Base-by-base conservation (phyloP, 2,797 vertebrate species). In the Todus mexicanus region DNA sequence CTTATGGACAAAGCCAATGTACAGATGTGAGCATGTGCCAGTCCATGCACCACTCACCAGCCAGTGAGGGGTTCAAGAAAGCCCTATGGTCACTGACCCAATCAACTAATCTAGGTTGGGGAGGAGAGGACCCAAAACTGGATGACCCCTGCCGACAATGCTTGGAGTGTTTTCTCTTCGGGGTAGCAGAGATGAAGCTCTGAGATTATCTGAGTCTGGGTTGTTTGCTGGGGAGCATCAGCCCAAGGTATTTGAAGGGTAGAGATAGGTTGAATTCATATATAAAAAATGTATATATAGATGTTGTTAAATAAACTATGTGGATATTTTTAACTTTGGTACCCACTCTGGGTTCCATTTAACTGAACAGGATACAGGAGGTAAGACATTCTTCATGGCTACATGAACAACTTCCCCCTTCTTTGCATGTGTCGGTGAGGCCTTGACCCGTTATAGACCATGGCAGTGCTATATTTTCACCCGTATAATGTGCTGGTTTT, bases 381-480 rank as follows among this genome's bases (percentile, higher is more conserved):
- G 84, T 81, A 91, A 90, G 89, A 72, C 31, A 63, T 84, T 90
- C 56, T 96, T 93, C 70, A 75, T 82, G 80, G 83, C 68, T 92
- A 51, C 19, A 16, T 88, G 95, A 94, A 92, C 61, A 76, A 70
- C 82, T 96, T 96, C 82, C 96, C 79, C 87, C 94, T 96, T 88
- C 63, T 96, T 96, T 96, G 96, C 94, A 96, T 96, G 82, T 91
- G 43, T 63, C 92, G 80, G 47, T 81, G 76, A 70, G 72, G 51
- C 6, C 51, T 87, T 69, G 47, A 72, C 76, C 92, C 18, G 0
- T 91, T 96, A 81, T 37, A 95, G 83, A 63, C 40, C 29, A 27
- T 9, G 26, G 76, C 21, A 65, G 33, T 29, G 45, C 79, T 96
- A 91, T 93, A 95, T 95, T 96, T 96, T 92, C 79, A 70, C 33